Evolutionary conservation across 2,888 invertebrate species (phyloP), one percentile per base, ranked within the genome.

Genomic region (Plagiodera versicolora): DNA sequence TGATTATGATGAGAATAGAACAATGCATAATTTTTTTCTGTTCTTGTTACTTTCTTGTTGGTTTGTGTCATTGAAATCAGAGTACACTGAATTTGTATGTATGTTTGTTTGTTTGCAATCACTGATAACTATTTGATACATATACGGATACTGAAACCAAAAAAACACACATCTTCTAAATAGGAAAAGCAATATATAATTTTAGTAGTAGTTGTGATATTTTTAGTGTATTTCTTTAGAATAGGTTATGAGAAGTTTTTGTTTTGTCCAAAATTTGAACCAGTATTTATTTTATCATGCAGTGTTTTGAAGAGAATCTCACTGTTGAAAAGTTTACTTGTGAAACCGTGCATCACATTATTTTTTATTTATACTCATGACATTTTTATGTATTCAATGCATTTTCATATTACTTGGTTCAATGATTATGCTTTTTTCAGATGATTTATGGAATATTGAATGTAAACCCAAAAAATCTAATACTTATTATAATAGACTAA

Each of bases 131-230:
- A 44, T 53, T 5, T 17, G 44, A 18, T 28, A 53, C 16, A 46
- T 56, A 56, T 64, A 57, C 49, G 52, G 49, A 58, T 65, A 60
- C 46, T 56, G 47, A 61, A 59, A 61, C 58, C 61, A 61, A 66
- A 52, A 54, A 58, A n/a, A n/a, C n/a, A 61, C 56, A 53, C 61
- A 60, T 56, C 57, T 64, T 60, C 62, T 66, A 64, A 66, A 63
- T 60, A 60, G 64, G 45, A 60, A 65, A 64, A 66, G 66, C 66
- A 66, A 66, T 66, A 66, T 56, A 54, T 61, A 64, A 64, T 58
- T 64, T 61, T 59, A 61, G 55, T 57, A 64, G 60, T 65, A 62
- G 62, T 57, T 65, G 67, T 67, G 67, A 67, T 66, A 67, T 67
- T 67, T n/a, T 58, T 47, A 58, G 58, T 63, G 52, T 62, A 54